phyloP scores from a whole-genome alignment of 1,140 invertebrate genomes.

The Papilio helenus region DNA sequence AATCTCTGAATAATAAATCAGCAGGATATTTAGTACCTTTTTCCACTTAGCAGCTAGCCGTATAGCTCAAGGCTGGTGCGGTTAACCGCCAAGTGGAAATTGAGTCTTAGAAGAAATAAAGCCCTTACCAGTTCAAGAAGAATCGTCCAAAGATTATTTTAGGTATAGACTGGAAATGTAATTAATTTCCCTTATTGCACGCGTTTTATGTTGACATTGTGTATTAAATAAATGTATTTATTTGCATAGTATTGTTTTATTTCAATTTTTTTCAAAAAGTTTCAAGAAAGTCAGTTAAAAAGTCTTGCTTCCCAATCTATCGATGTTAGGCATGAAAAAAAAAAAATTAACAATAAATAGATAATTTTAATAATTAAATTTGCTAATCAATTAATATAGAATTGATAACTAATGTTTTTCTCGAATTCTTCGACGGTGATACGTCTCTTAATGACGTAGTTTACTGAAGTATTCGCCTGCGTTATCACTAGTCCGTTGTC shows the following conservation, averaged over 20 bases:
- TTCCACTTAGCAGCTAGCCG: not conserved
- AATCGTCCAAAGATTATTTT: slow-evolving; percentile 73
- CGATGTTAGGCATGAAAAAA: not conserved
- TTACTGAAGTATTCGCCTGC: slow-evolving; percentile 45
- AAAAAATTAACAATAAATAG: not conserved
- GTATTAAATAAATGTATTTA: slow-evolving; percentile 46
- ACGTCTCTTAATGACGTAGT: slow-evolving; percentile 48
- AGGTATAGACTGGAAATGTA: slow-evolving; percentile 22
- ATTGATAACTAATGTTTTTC: slow-evolving; percentile 61
- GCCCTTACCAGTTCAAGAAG: slow-evolving; percentile 76
- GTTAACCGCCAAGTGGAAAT: not conserved
- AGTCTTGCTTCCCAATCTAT: too few species aligned
- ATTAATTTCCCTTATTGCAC: slow-evolving; percentile 41
- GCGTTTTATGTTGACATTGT: slow-evolving; percentile 42
- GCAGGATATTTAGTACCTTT: not conserved
- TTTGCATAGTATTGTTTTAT: slow-evolving; percentile 42
- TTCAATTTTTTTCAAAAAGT: not conserved
- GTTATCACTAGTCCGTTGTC: slow-evolving; percentile 71
- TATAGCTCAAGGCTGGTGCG: not conserved
- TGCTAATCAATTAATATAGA: slow-evolving; percentile 60
- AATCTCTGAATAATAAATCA: not conserved
- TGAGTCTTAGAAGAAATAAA: slow-evolving; percentile 46
- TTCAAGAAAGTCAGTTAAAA: not conserved
- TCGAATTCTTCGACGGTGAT: slow-evolving; percentile 51
- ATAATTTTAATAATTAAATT: slow-evolving; percentile 11